Evolutionary conservation across 2,113 vertebrate species (phyloP).

Genomic region (Sylvia atricapilla): DNA sequence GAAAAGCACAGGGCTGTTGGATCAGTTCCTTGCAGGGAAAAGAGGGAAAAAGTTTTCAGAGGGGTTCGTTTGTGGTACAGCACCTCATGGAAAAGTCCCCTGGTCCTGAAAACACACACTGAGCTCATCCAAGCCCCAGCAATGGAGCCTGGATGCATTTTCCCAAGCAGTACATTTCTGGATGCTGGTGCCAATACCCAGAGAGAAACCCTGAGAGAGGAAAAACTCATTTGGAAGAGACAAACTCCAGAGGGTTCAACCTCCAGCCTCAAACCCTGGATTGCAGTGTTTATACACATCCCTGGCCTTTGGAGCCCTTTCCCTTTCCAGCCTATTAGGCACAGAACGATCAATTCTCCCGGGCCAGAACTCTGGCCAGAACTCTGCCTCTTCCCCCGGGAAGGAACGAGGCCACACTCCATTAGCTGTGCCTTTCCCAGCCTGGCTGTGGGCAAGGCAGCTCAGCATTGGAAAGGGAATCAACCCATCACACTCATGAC

Average conservation of each 20-base stretch:
- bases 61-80: background rate
- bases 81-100: background rate
- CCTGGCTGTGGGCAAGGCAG: background rate
- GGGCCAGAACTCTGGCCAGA: fast-evolving
- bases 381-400: background rate
- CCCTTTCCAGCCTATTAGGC: constrained; percentile 22
- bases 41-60: background rate
- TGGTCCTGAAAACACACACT: background rate
- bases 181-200: background rate
- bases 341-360: background rate
- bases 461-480: fast-evolving
- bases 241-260: background rate
- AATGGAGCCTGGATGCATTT: fast-evolving
- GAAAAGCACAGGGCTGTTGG: background rate
- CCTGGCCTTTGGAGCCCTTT: background rate
- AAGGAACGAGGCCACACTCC: background rate
- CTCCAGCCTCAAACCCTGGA: background rate
- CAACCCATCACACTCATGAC: fast-evolving
- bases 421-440: background rate
- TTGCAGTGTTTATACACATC: fast-evolving
- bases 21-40: background rate
- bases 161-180: background rate
- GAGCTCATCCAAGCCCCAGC: background rate
- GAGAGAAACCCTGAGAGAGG: background rate
- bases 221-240: background rate